Conservation (phyloP, 2,888 invertebrate species). For the Rapana venosa region DNA sequence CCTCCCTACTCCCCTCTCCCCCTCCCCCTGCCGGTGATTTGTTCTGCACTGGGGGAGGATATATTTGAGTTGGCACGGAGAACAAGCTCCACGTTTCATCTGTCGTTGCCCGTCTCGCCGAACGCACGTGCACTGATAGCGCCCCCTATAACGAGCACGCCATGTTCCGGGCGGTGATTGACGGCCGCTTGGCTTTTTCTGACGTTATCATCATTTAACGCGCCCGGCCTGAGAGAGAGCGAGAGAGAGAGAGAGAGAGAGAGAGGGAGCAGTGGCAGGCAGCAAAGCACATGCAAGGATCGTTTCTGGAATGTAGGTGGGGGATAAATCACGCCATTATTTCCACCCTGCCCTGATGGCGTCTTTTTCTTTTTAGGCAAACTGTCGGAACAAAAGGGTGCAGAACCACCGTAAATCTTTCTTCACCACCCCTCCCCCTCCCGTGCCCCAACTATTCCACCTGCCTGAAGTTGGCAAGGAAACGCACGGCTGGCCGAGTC, state of each 20-base stretch:
- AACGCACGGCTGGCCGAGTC: neutral
- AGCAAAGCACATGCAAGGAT: conserved; percentile 37
- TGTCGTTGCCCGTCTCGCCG: conserved; percentile 43
- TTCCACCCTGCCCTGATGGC: conserved; percentile 1
- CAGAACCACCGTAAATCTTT: conserved; percentile 42
- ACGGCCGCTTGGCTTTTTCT: conserved; percentile 38
- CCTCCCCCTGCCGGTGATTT: conserved; percentile 25
- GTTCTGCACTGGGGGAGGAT: conserved; percentile 27
- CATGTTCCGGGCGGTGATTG: conserved; percentile 31
- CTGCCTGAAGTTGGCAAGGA: neutral
- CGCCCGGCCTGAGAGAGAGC: conserved; percentile 25
- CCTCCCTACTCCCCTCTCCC: neutral
- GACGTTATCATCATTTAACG: conserved; percentile 43
- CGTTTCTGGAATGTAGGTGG: conserved; percentile 42
- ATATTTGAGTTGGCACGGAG: conserved; percentile 24
- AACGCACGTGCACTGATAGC: conserved; percentile 45
- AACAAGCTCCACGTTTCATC: conserved; percentile 41
- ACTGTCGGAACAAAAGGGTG: conserved; percentile 45
- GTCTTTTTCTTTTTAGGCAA: conserved; percentile 26
- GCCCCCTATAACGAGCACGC: conserved; percentile 42
- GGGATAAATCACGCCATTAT: conserved; percentile 44
- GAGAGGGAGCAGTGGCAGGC: neutral
- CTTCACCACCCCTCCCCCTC: neutral
- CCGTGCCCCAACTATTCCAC: neutral
- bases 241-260: neutral